Evolutionary conservation across 2,113 vertebrate genomes (phyloP).

Genomic region (Gila orcuttii): DNA sequence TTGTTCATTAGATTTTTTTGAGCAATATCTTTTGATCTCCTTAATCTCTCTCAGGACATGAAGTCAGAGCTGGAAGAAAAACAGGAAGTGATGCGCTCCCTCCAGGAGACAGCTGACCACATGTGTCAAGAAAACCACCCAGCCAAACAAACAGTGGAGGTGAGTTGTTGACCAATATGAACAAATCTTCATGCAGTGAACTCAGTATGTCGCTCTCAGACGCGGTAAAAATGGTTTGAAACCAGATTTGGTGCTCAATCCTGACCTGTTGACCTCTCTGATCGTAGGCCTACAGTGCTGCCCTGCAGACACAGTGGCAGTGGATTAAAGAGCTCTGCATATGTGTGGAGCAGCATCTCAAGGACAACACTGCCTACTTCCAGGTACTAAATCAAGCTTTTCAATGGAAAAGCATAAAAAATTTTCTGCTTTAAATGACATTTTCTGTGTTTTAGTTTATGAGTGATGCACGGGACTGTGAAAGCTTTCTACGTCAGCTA

Average conservation of each 20-base stretch:
- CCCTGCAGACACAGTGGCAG: conserved; percentile 92
- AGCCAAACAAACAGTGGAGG: conserved; percentile 95
- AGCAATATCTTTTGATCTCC: conserved; percentile 4
- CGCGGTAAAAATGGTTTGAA: neutral
- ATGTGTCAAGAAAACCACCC: conserved; percentile 94
- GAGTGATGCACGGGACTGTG: conserved; percentile 88
- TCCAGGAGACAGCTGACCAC: conserved; percentile 88
- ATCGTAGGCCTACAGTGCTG: conserved; percentile 91
- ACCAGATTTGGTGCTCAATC: neutral
- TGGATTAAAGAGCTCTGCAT: conserved; percentile 94
- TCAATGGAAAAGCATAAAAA: neutral
- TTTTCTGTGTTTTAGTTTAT: conserved; percentile 79
- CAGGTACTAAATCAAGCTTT: conserved; percentile 78
- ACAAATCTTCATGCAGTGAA: neutral
- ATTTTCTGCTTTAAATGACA: neutral
- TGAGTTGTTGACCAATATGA: conserved; percentile 60
- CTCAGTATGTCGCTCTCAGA: too few species aligned
- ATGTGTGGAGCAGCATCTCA: conserved; percentile 94
- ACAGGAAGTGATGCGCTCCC: conserved; percentile 85
- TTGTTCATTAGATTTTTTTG: neutral
- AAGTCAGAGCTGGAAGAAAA: conserved; percentile 89
- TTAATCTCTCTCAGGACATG: conserved; percentile 80
- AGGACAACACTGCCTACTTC: conserved; percentile 91
- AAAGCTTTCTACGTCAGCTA: conserved; percentile 88
- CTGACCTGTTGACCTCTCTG: neutral